A percentile compares a stretch with the other conserved stretches of the same genome.
These are phyloP conservation scores for Parazoanthus atlanticus DNA, from an alignment of 92 coral and sea anemone genomes.

Conservation along the genomic window DNA sequence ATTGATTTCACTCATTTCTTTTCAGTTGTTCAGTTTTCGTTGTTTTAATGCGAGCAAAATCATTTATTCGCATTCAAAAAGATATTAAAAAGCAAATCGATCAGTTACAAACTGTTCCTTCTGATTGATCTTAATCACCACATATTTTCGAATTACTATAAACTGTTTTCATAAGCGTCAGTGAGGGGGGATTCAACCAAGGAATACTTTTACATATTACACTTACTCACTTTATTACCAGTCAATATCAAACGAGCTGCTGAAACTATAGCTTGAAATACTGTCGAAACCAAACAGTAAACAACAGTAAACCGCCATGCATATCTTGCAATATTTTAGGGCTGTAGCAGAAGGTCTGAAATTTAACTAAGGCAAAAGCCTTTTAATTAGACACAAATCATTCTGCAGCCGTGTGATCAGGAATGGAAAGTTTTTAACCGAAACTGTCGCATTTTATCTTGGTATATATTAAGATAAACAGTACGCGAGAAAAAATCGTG, in stretches of 20 bases:
- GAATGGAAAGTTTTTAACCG: background rate
- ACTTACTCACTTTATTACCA: background rate
- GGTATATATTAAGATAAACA: background rate
- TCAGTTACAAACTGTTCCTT: too few relatives aligned
- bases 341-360: background rate
- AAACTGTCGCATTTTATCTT: background rate
- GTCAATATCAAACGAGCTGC: background rate
- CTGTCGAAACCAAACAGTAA: background rate
- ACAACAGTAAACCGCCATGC: background rate
- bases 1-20: background rate
- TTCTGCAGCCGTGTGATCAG: too few relatives aligned
- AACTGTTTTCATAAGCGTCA: background rate
- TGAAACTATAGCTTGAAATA: background rate
- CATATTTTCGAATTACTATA: background rate
- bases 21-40: background rate
- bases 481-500: background rate
- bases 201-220: background rate
- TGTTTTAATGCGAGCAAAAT: background rate
- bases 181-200: background rate
- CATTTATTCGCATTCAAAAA: background rate
- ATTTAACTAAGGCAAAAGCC: background rate
- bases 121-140: background rate
- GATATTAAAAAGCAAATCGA: background rate
- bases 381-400: background rate
- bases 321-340: background rate